A percentile compares a stretch with the other conserved stretches of the same genome.
Conservation (phyloP, 2,797 vertebrate species). For the Trematomus bernacchii region DNA sequence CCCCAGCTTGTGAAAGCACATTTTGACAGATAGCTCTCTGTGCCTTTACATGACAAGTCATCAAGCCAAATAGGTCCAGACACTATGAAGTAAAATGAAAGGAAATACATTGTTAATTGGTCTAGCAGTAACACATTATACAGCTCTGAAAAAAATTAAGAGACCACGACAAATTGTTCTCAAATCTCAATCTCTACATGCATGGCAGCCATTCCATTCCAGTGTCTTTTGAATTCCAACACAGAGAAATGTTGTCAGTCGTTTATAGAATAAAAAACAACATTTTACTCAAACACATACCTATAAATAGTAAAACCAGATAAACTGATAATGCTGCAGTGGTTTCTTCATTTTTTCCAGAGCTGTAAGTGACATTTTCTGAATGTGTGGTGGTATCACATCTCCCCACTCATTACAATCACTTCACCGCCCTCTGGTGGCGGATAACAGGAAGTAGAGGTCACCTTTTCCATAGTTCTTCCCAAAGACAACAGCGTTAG, state of each 20-base stretch:
- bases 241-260: too few relatives aligned
- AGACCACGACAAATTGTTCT: too few relatives aligned
- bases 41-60: constrained; percentile 79
- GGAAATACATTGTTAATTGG: not conserved
- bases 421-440: constrained; percentile 68
- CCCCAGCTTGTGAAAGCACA: constrained; percentile 81
- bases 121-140: not conserved
- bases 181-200: too few relatives aligned
- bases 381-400: not conserved
- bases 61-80: constrained; percentile 83
- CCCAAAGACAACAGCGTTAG: constrained; percentile 55
- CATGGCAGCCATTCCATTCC: too few relatives aligned
- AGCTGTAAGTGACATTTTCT: not conserved
- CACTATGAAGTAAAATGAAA: constrained; percentile 42
- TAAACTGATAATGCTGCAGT: too few relatives aligned
- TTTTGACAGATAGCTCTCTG: constrained; percentile 71
- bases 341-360: too few relatives aligned
- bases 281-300: too few relatives aligned
- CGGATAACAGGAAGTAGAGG: constrained; percentile 3
- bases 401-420: not conserved
- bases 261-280: too few relatives aligned
- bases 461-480: constrained; percentile 74
- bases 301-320: too few relatives aligned
- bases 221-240: too few relatives aligned
- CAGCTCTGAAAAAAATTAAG: too few relatives aligned